phyloP scores from a whole-genome alignment of 2,113 vertebrate genomes.

The Pachyramphus minor region DNA sequence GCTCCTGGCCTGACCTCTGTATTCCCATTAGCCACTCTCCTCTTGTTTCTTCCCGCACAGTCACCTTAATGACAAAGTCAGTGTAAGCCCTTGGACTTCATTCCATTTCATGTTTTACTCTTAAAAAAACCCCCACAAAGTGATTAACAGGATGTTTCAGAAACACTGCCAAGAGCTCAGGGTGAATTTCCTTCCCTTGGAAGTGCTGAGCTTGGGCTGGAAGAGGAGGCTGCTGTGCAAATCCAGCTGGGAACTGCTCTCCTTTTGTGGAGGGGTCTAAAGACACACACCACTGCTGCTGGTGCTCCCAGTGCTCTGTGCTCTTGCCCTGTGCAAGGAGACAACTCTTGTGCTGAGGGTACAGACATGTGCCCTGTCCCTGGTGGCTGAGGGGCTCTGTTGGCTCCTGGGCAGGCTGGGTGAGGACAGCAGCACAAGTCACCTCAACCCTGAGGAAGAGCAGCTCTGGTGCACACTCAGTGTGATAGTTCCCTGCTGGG shows the following conservation, averaged over 20 bases:
- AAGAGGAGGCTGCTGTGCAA: not conserved
- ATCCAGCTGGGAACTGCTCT: not conserved
- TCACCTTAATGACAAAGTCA: not conserved
- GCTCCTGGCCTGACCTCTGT: not conserved
- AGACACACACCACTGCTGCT: not conserved
- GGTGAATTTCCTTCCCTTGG: not conserved
- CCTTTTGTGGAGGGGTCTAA: not conserved
- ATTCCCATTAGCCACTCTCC: not conserved
- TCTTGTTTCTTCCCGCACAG: not conserved
- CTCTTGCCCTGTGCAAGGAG: not conserved
- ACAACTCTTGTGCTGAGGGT: not conserved
- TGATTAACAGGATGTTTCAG: conserved; percentile 28
- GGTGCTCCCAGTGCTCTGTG: not conserved
- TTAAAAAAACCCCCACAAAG: not conserved
- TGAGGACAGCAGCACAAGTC: not conserved
- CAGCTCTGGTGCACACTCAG: not conserved
- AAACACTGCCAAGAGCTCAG: not conserved
- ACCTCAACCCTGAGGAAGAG: not conserved
- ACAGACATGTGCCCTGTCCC: fast-evolving
- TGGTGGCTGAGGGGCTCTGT: fast-evolving
- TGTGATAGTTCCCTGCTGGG: not conserved
- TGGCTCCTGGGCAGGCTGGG: not conserved
- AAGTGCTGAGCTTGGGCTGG: not conserved
- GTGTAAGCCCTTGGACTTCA: not conserved
- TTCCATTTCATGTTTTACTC: not conserved